A percentile compares a stretch with the other conserved stretches of the same genome.
These are phyloP conservation scores for Cetoscarus ocellatus DNA, from an alignment of 2,797 vertebrate genomes.

Conservation along the genomic window DNA sequence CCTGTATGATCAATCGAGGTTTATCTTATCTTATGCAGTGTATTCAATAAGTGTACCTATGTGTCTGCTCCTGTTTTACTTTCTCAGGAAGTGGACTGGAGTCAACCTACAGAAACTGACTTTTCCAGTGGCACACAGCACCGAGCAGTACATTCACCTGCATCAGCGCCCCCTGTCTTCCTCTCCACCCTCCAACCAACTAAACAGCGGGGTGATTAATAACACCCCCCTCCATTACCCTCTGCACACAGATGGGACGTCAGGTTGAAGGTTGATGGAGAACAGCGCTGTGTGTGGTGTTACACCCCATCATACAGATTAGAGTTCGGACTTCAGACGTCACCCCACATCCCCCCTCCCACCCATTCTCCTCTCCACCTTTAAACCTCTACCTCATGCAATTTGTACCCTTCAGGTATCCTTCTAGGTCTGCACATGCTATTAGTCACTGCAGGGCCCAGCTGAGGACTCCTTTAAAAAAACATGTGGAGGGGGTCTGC, in stretches of 20 bases:
- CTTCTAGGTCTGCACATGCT: slow-evolving; percentile 52
- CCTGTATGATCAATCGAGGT: no score
- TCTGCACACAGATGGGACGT: slow-evolving; percentile 79
- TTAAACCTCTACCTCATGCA: slow-evolving; percentile 32
- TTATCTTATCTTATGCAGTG: no score
- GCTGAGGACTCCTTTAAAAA: slow-evolving; percentile 61
- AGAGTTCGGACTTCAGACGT: slow-evolving; percentile 66
- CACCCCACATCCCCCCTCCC: neutral
- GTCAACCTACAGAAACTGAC: slow-evolving; percentile 74
- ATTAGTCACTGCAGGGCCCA: slow-evolving; percentile 64
- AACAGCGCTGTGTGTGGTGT: slow-evolving; percentile 71
- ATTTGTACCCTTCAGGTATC: slow-evolving; percentile 80
- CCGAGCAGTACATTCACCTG: slow-evolving; percentile 43
- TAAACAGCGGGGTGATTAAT: slow-evolving; percentile 74
- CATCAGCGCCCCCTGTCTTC: slow-evolving; percentile 53
- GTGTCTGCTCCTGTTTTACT: slow-evolving; percentile 15
- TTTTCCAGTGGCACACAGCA: slow-evolving; percentile 43
- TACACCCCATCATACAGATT: slow-evolving; percentile 75
- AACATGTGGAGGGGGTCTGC: slow-evolving; percentile 24
- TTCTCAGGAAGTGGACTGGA: slow-evolving; percentile 38
- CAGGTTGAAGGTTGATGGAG: slow-evolving; percentile 84
- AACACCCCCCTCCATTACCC: slow-evolving; percentile 76
- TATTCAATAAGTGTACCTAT: neutral
- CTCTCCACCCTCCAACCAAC: slow-evolving; percentile 23
- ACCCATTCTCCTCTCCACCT: slow-evolving; percentile 35